Base-by-base conservation (phyloP, 1,140 invertebrate species). In the Monochamus saltuarius region DNA sequence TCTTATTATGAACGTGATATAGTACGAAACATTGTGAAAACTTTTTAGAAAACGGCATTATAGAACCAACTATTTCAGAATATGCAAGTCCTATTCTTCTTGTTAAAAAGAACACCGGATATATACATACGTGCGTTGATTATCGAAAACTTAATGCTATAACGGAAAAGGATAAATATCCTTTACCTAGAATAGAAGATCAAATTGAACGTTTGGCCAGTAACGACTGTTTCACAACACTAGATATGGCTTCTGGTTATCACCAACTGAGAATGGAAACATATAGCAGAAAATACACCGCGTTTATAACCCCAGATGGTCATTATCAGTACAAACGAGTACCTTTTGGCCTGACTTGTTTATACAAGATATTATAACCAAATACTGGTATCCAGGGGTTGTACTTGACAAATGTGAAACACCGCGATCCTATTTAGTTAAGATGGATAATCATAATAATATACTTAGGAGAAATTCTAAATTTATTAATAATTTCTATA, bases 61-160 rank as follows among this genome's bases (percentile, higher is more conserved):
- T 38, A 8, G 37, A 38, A n/a, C 7, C 7, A 38, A 8, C n/a
- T 7, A n/a, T n/a, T 38, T 75, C 72, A 13, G 74, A 73, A 22
- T 83, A 78, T 73, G 66, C 73, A 8, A 75, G 74, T 51, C 79
- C 78, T 0, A 62, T 82, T 0, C 73, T 82, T 0, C 40, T 74
- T 10, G 65, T 73, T 0, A 60, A 62, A 22, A 70, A 73, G 19
- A 70, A 72, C 40, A 67, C 68, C 47, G 66, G 70, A 7, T 37
- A 55, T 6, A 47, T 58, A 17, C 54, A 70, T 17, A 40, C 73
- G n/a, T 70, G 66, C 47, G 56, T 70, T 3, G 72, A 75, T 47
- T 74, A 52, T 54, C 19, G 69, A 8, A 60, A 59, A 10, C 36
- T 59, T 1, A 52, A 59, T 42, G 42, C 9, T 9, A 65, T 59